Evolutionary conservation across 2,888 invertebrate species (phyloP), one percentile per base, ranked within the genome.

Genomic region (Erynnis tages): DNA sequence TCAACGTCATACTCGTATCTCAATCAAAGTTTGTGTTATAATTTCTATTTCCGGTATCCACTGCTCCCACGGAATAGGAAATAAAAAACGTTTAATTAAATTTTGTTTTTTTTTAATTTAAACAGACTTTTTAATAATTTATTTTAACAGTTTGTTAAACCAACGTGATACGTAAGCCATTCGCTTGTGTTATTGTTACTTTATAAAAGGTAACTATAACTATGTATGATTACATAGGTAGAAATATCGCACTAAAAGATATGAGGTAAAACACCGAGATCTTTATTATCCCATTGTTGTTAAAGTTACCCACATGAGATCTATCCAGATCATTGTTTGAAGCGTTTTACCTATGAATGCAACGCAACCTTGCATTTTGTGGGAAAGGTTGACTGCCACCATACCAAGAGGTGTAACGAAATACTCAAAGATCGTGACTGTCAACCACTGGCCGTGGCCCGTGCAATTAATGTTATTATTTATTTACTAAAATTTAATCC

Each of bases 361-460:
- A 49, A 49, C 32, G 23, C 52, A 53, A 52, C 59, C 60, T 59
- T 56, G 58, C 40, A 37, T 47, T 46, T 56, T 56, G 60, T 61
- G 61, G 57, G 65, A 63, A 66, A 62, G 58, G 59, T 63, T 41
- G 13, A 45, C 40, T 27, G 17, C 38, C n/a, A 54, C 57, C 56
- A 61, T 56, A 53, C 56, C 46, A 53, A 37, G 8, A 52, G 45
- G 19, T 53, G 30, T 54, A 55, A 55, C 53, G 54, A 59, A 59
- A 53, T 53, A n/a, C n/a, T n/a, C n/a, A n/a, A n/a, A 65, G 54
- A 47, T 63, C 63, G 61, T 64, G 62, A 66, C 64, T 55, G 46
- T 43, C 54, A 62, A 61, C 62, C 60, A 46, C 59, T 54, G 62
- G 54, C 63, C 67, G n/a, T 65, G 66, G 62, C 60, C 62, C 50